Conservation (phyloP, 2,113 vertebrate genomes). For the Phocoena phocoena region DNA sequence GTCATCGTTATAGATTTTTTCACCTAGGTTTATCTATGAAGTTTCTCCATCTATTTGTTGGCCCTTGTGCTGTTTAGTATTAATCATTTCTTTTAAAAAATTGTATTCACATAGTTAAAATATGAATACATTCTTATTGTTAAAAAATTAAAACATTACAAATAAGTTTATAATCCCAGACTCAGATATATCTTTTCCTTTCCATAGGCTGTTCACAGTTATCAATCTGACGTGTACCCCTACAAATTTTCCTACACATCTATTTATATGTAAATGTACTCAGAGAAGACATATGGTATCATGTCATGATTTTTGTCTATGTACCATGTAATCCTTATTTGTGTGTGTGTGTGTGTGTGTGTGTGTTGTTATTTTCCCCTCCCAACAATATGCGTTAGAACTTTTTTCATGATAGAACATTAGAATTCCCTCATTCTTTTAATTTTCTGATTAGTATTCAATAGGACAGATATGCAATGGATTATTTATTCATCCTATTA, state of each 20-base stretch:
- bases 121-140: background rate
- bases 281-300: background rate
- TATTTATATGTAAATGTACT: background rate
- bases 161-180: background rate
- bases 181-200: background rate
- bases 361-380: background rate
- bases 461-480: background rate
- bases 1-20: background rate
- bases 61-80: background rate
- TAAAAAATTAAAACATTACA: background rate
- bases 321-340: background rate
- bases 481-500: background rate
- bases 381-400: background rate
- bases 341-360: background rate
- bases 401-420: background rate
- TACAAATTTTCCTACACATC: background rate
- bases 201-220: background rate
- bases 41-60: background rate
- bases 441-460: background rate
- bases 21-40: background rate
- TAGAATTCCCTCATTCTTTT: background rate
- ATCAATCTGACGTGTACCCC: background rate
- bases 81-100: constrained; percentile 2
- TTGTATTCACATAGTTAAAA: background rate
- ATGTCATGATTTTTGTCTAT: background rate